Conservation (phyloP, 1,140 invertebrate species). For the Gryllus bimaculatus region DNA sequence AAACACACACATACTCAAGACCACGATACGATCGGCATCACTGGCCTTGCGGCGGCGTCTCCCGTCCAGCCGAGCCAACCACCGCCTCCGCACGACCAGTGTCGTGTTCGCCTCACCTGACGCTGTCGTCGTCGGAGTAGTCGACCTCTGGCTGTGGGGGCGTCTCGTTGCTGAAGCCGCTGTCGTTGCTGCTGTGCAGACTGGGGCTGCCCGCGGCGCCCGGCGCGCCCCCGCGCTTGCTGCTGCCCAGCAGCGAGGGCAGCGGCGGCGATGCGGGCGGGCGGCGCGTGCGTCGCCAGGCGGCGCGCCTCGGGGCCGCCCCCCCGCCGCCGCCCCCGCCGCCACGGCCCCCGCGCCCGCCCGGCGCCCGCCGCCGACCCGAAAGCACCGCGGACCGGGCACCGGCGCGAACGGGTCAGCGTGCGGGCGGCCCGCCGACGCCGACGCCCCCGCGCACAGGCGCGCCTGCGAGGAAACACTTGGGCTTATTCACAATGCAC, state of each 20-base stretch:
- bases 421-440: conserved; percentile 16
- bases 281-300: conserved; percentile 19
- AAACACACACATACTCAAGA: no score
- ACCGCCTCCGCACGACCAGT: no score
- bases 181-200: conserved; percentile 82
- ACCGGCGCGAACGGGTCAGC: conserved; percentile 41
- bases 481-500: no score
- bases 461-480: no score
- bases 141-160: conserved; percentile 80
- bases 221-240: conserved; percentile 3
- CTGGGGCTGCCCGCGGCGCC: conserved; percentile 14
- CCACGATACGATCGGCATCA: no score
- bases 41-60: no score
- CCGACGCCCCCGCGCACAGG: no score
- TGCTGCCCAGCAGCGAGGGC: conserved; percentile 34
- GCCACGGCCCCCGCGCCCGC: background rate
- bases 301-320: conserved; percentile 2
- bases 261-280: conserved; percentile 27
- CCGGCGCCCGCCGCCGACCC: background rate
- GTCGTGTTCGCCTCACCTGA: conserved; percentile 16
- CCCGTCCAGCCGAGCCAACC: no score
- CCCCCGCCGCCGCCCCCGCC: no score
- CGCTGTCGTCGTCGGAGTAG: conserved; percentile 78
- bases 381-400: conserved; percentile 33
- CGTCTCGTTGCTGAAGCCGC: conserved; percentile 81